Evolutionary conservation across 2,113 vertebrate genomes (phyloP).

Genomic region (Heliornis fulica): DNA sequence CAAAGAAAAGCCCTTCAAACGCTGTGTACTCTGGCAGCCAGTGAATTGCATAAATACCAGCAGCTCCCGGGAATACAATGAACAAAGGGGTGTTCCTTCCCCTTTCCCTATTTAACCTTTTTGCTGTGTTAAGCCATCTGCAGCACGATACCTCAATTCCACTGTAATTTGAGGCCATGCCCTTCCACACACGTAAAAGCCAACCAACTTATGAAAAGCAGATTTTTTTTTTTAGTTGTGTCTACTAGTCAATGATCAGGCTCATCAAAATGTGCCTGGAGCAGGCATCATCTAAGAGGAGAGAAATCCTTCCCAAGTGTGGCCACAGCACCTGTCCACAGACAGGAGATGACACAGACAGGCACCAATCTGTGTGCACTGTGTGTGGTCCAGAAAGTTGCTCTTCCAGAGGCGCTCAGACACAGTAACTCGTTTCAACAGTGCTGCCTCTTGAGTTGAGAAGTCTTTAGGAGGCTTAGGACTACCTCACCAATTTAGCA

Average conservation of each 20-base stretch:
- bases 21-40: not conserved
- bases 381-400: not conserved
- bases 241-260: not conserved
- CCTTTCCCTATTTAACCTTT: not conserved
- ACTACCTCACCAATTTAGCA: not conserved
- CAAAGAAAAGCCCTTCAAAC: not conserved
- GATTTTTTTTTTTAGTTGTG: not conserved
- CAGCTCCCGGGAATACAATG: not conserved
- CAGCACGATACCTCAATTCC: fast-evolving
- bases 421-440: not conserved
- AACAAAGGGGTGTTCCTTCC: not conserved
- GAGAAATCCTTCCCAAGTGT: not conserved
- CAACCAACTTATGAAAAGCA: not conserved
- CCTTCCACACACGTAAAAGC: fast-evolving
- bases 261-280: not conserved
- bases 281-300: not conserved
- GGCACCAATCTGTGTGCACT: not conserved
- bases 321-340: not conserved
- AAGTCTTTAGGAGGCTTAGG: not conserved
- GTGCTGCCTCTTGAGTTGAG: not conserved
- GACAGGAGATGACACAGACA: not conserved
- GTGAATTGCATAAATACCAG: not conserved
- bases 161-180: not conserved
- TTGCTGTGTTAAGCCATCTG: not conserved
- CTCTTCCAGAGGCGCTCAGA: not conserved